These are phyloP conservation scores for Scartelaos histophorus DNA, from an alignment of 2,113 vertebrate genomes.

Conservation along the genomic window DNA sequence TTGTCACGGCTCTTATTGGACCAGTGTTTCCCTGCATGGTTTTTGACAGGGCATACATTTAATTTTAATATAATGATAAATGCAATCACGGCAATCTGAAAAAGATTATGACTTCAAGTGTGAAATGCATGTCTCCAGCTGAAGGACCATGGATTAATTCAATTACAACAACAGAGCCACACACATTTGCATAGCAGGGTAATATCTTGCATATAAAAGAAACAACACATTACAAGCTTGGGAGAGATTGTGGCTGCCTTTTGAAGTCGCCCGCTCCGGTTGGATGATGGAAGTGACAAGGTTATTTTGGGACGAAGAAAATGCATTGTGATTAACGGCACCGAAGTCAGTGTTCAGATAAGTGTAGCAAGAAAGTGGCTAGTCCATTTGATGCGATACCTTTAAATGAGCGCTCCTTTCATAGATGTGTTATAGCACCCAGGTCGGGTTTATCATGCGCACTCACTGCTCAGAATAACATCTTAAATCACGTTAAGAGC, in stretches of 20 bases:
- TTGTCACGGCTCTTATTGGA: not conserved
- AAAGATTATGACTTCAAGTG: slow-evolving; percentile 4
- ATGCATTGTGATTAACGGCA: slow-evolving; percentile 62
- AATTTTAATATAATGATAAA: slow-evolving; percentile 8
- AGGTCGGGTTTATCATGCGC: slow-evolving; percentile 63
- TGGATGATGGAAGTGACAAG: slow-evolving; percentile 48
- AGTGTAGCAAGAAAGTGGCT: slow-evolving; percentile 34
- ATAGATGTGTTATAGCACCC: slow-evolving; percentile 55
- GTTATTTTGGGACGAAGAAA: slow-evolving; percentile 65
- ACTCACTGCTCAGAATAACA: slow-evolving; percentile 63
- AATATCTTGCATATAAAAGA: slow-evolving; percentile 20
- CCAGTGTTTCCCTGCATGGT: not conserved
- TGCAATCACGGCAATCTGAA: not conserved
- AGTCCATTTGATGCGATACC: slow-evolving; percentile 46
- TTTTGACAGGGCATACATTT: slow-evolving; percentile 5
- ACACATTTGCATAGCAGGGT: slow-evolving; percentile 11
- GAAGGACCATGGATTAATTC: slow-evolving; percentile 16
- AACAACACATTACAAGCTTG: slow-evolving; percentile 14
- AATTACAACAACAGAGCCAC: slow-evolving; percentile 18
- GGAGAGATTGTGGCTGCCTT: slow-evolving; percentile 31
- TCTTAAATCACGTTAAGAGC: slow-evolving; percentile 72
- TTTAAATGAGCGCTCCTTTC: slow-evolving; percentile 68
- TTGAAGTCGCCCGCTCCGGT: slow-evolving; percentile 41
- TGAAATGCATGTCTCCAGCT: slow-evolving; percentile 16
- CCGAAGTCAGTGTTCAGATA: slow-evolving; percentile 50